Percentiles rank a stretch among this genome's conserved stretches.
These are phyloP conservation scores for Megaceryle torquata DNA, from an alignment of 2,113 vertebrate genomes.

Conservation along the genomic window DNA sequence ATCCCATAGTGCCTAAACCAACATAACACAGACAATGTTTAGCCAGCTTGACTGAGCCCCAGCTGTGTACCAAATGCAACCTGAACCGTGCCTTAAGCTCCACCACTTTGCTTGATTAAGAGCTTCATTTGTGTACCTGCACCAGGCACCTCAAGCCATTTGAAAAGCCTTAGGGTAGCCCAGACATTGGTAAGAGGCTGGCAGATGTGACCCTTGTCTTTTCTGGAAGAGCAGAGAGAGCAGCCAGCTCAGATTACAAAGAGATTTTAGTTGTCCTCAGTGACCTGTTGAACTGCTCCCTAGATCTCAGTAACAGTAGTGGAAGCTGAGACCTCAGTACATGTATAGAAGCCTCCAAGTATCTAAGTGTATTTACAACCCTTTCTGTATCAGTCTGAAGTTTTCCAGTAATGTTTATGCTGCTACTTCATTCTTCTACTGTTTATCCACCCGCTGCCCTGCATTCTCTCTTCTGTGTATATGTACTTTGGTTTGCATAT, in stretches of 20 bases:
- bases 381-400: neutral
- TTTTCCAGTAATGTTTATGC: slow-evolving; percentile 25
- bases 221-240: neutral
- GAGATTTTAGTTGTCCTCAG: neutral
- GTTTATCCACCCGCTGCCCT: slow-evolving; percentile 1
- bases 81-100: neutral
- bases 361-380: neutral
- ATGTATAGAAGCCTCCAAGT: neutral
- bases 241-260: neutral
- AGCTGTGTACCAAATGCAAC: neutral
- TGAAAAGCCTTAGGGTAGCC: neutral
- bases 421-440: slow-evolving; percentile 13
- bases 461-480: neutral
- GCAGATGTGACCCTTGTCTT: neutral
- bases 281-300: neutral
- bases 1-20: neutral
- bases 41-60: neutral
- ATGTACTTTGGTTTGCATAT: slow-evolving; percentile 12
- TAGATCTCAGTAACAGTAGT: fast-evolving
- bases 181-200: fast-evolving
- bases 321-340: neutral
- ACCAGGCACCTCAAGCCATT: neutral
- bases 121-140: neutral
- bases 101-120: neutral
- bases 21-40: fast-evolving